Evolutionary conservation across 2,797 vertebrate genomes (phyloP).

Genomic region (Rhodeus uyekii): DNA sequence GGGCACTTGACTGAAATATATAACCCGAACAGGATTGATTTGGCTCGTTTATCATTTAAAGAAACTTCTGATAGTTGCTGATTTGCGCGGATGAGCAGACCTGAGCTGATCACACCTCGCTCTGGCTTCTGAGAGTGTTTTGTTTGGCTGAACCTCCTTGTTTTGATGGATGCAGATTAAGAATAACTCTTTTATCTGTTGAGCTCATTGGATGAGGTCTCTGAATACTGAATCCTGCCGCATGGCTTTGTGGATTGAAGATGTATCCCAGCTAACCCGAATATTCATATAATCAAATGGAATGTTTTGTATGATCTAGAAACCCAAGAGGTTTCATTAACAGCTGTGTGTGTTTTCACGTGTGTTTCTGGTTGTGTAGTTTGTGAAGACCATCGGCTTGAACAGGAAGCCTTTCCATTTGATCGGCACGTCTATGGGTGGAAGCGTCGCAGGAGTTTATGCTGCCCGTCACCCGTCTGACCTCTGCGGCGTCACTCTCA

Average conservation of each 20-base stretch:
- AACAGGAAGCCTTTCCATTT: conserved; percentile 86
- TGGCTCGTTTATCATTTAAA: neutral
- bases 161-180: neutral
- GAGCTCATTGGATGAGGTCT: neutral
- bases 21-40: neutral
- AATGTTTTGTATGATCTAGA: neutral
- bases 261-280: neutral
- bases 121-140: neutral
- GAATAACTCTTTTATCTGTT: neutral
- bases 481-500: conserved; percentile 78
- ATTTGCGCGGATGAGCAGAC: neutral
- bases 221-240: neutral
- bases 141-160: neutral
- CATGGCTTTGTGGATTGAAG: too few species aligned
- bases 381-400: conserved; percentile 81
- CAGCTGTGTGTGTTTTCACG: neutral
- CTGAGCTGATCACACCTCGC: too few species aligned
- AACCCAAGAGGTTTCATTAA: too few species aligned
- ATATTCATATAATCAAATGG: too few species aligned
- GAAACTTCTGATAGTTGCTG: neutral
- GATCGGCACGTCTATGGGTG: conserved; percentile 87
- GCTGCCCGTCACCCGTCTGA: conserved; percentile 82
- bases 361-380: conserved; percentile 65
- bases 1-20: neutral
- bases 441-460: conserved; percentile 83